Base-by-base conservation (phyloP, 1,140 invertebrate genomes). In the Cataglyphis hispanica region DNA sequence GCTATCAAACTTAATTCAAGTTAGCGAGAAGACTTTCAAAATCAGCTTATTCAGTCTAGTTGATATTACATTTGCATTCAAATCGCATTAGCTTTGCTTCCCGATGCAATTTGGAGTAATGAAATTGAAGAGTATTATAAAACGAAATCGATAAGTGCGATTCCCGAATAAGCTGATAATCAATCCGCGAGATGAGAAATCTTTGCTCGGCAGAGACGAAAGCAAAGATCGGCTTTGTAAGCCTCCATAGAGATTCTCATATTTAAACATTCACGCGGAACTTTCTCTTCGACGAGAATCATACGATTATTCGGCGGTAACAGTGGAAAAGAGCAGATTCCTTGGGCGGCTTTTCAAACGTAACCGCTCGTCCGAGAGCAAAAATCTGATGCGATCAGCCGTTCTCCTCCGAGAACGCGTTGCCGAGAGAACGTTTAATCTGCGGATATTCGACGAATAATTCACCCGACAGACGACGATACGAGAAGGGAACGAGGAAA, bases 201-300 rank as follows among this genome's bases (percentile, higher is more conserved):
- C 69, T 58, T 80, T 40, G 22, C 8, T 6, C 25, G n/a, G 6
- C 1, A 7, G 13, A 0, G 22, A 50, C 25, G 53, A 25, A 53
- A 56, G 11, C 10, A 34, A 70, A 25, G 27, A 60, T 58, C 66
- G 58, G 22, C 25, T 37, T 31, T 58, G 43, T 1, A 60, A 22
- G 37, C 34, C 19, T 27, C 60, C 37, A 72, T 70, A 83, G 10
- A 60, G 10, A 60, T 83, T 46, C 25, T 31, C 40, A 11, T 56
- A 46, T 83, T 40, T 40, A 46, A 74, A 83, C 67, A 13, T 34
- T 74, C 27, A 60, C 27, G 3, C 46, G n/a, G 16, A 53, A 6
- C 78, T 61, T 74, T 74, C 37, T 74, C 85, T 84, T 81, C n/a
- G n/a, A 64, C 53, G 61, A 56, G 85, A 89, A 89, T 91, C 85